Conservation (phyloP, 2,797 vertebrate genomes). For the Antennarius maculatus region DNA sequence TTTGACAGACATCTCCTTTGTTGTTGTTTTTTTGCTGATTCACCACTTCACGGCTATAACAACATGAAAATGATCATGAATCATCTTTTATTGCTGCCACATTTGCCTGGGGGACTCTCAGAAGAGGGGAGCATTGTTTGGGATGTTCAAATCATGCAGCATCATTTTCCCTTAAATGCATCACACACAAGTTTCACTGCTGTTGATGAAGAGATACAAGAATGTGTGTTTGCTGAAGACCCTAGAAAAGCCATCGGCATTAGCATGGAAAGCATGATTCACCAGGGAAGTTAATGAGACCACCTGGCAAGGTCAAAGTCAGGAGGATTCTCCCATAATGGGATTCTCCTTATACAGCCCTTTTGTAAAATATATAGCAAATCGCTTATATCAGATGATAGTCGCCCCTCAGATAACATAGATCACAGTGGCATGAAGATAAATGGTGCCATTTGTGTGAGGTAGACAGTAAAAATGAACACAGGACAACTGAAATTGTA, state of each 20-base stretch:
- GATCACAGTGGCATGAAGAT: conserved; percentile 6
- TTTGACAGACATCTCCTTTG: conserved; percentile 44
- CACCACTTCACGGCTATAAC: conserved; percentile 49
- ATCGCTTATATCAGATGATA: conserved; percentile 3
- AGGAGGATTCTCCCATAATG: conserved; percentile 48
- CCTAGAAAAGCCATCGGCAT: conserved; percentile 29
- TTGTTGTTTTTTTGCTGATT: conserved; percentile 51
- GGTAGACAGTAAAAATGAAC: neutral
- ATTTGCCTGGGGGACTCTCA: conserved; percentile 25
- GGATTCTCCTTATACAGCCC: conserved; percentile 21
- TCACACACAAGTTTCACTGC: too few relatives aligned
- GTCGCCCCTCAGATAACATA: conserved; percentile 12
- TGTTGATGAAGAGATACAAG: neutral
- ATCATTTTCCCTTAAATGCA: conserved; percentile 16
- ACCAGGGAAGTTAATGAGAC: conserved; percentile 66
- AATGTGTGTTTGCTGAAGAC: conserved; percentile 19
- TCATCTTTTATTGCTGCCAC: conserved; percentile 55
- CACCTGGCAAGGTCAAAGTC: conserved; percentile 68
- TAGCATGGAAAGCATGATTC: conserved; percentile 53
- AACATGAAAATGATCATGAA: conserved; percentile 44
- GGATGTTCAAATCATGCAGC: conserved; percentile 28
- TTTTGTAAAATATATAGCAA: conserved; percentile 25
- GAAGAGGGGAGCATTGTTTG: conserved; percentile 32
- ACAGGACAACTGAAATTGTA: neutral
- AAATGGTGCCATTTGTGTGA: neutral